These are phyloP conservation scores for Narcine bancroftii DNA, from an alignment of 2,113 vertebrate genomes.

Conservation along the genomic window DNA sequence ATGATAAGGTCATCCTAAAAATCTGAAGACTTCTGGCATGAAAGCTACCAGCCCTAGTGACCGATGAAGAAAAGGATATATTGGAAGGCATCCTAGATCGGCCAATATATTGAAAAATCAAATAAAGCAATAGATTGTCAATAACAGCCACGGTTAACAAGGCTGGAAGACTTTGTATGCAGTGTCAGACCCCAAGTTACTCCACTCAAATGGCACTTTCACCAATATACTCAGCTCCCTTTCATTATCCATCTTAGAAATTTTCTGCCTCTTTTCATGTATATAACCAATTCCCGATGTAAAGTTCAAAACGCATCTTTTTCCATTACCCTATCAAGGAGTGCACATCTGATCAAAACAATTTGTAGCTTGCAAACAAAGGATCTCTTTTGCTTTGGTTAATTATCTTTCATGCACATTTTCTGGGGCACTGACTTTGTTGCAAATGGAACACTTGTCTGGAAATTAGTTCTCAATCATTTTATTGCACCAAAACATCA, in stretches of 20 bases:
- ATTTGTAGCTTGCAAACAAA: not conserved
- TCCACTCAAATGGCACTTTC: not conserved
- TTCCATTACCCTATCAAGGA: not conserved
- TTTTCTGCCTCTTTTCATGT: not conserved
- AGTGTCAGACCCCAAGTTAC: not conserved
- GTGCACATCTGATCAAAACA: not conserved
- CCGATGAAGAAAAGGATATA: too few species aligned
- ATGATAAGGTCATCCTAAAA: not conserved
- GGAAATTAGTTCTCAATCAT: not conserved
- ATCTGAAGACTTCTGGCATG: not conserved
- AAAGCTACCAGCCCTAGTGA: not conserved
- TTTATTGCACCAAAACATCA: too few species aligned
- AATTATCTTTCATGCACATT: not conserved
- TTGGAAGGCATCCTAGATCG: too few species aligned
- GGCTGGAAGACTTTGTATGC: not conserved
- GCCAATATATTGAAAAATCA: not conserved
- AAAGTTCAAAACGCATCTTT: not conserved
- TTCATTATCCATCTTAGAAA: not conserved
- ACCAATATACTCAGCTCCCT: not conserved
- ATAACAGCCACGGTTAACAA: not conserved
- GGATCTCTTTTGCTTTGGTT: not conserved
- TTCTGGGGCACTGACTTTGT: not conserved
- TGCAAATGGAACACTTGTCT: not conserved
- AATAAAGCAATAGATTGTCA: not conserved
- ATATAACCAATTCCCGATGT: not conserved